Evolutionary conservation across 2,888 invertebrate genomes (phyloP).

Genomic region (Drosophila rubida): DNA sequence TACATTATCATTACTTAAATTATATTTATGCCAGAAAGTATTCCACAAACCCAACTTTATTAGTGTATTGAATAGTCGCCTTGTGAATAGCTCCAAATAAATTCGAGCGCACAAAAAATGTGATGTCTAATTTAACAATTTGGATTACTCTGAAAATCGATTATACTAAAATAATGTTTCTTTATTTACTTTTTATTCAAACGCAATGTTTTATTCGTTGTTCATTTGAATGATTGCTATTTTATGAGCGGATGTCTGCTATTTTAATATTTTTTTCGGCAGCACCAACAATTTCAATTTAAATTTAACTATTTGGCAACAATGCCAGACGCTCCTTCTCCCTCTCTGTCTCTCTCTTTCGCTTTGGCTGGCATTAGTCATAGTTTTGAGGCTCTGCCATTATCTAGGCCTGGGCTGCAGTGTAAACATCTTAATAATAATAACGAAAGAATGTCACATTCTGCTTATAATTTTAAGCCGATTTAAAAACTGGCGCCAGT

Average conservation of each 20-base stretch:
- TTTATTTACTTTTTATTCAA: neutral
- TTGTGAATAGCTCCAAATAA: too few species aligned
- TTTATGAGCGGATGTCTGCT: neutral
- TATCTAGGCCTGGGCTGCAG: slow-evolving; percentile 44
- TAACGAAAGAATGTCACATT: slow-evolving; percentile 63
- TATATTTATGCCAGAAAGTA: too few species aligned
- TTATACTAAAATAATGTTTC: slow-evolving; percentile 3
- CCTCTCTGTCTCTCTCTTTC: neutral
- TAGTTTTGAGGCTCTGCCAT: slow-evolving; percentile 25
- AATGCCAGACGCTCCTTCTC: slow-evolving; percentile 1
- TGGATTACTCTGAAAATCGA: neutral
- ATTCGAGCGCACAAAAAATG: neutral
- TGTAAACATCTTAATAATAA: slow-evolving; percentile 73
- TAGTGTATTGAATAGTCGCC: neutral
- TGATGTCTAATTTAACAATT: neutral
- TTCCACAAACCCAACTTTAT: too few species aligned
- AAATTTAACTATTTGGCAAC: slow-evolving; percentile 19
- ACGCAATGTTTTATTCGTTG: neutral
- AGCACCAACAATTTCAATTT: slow-evolving; percentile 5
- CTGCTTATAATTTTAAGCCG: slow-evolving; percentile 72
- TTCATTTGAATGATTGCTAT: slow-evolving; percentile 9
- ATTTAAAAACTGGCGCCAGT: slow-evolving; percentile 75
- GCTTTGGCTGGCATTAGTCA: slow-evolving; percentile 12
- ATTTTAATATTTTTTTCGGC: slow-evolving; percentile 3
- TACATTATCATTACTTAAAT: too few species aligned